Percentiles rank a stretch among this genome's conserved stretches.
Conservation (phyloP, 2,797 vertebrate species). For the Pseudomugil tenellus region DNA sequence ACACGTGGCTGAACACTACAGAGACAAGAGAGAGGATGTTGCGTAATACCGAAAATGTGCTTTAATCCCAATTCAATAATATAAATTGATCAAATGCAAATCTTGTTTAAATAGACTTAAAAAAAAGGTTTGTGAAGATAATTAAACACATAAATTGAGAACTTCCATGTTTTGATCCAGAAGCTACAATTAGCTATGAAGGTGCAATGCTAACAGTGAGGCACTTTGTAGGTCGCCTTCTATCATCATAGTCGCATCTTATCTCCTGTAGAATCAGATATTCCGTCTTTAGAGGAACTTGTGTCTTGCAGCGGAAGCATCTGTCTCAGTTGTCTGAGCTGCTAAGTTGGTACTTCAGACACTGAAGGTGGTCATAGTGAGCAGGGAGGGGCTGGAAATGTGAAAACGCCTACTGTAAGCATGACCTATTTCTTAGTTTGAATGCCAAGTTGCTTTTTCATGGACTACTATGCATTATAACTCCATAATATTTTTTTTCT, state of each 20-base stretch:
- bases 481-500: too few relatives aligned
- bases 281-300: not conserved
- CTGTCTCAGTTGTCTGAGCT: constrained; percentile 13
- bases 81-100: not conserved
- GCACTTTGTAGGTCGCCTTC: not conserved
- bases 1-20: constrained; percentile 15
- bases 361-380: not conserved
- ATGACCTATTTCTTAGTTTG: not conserved
- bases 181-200: constrained; percentile 3
- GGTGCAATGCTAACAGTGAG: not conserved
- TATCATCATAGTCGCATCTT: not conserved
- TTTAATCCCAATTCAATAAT: not conserved
- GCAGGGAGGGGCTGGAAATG: not conserved
- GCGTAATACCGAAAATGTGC: not conserved
- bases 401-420: not conserved
- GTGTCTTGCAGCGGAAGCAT: not conserved
- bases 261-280: not conserved
- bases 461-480: too few relatives aligned
- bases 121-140: not conserved
- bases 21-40: constrained; percentile 26
- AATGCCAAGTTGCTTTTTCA: not conserved
- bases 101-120: not conserved
- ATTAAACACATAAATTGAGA: not conserved
- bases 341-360: constrained; percentile 21
- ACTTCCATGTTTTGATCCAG: not conserved